These are phyloP conservation scores for Stomorhina lunata DNA, from an alignment of 2,888 invertebrate genomes.

Conservation along the genomic window DNA sequence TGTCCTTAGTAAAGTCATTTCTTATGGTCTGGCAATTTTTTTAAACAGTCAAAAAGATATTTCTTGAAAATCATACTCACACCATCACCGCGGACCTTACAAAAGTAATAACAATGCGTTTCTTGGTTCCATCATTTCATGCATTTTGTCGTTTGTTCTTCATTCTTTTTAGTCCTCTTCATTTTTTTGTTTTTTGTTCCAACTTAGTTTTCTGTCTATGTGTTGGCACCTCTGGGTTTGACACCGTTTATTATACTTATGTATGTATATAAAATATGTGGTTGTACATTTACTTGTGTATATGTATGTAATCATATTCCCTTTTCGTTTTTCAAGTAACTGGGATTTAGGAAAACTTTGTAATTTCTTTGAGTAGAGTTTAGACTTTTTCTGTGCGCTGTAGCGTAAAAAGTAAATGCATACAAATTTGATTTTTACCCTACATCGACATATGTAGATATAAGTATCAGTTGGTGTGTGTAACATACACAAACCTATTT, in stretches of 20 bases:
- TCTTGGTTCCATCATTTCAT: constrained; percentile 33
- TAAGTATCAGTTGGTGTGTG: neutral
- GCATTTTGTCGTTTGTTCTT: constrained; percentile 47
- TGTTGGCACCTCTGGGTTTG: constrained; percentile 62
- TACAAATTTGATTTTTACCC: constrained; percentile 16
- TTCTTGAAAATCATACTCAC: constrained; percentile 44
- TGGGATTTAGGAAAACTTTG: constrained; percentile 56
- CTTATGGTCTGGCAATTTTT: constrained; percentile 61
- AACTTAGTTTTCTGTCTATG: constrained; percentile 21
- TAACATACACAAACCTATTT: too few species aligned
- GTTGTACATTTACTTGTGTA: neutral
- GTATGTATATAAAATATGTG: constrained; percentile 1
- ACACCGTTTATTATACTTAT: constrained; percentile 55
- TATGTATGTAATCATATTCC: neutral
- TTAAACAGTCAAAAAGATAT: constrained; percentile 45
- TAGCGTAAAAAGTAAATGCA: too few species aligned
- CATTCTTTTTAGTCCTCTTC: neutral
- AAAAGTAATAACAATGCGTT: constrained; percentile 62
- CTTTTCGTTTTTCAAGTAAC: constrained; percentile 34
- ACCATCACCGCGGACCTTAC: constrained; percentile 27
- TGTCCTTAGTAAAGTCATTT: constrained; percentile 51
- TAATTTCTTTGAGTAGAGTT: constrained; percentile 60
- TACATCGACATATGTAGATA: too few species aligned
- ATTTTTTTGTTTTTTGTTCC: neutral
- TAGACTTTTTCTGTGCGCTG: constrained; percentile 53